Evolutionary conservation across 2,797 vertebrate species (phyloP).

Genomic region (Graptemys geographica): DNA sequence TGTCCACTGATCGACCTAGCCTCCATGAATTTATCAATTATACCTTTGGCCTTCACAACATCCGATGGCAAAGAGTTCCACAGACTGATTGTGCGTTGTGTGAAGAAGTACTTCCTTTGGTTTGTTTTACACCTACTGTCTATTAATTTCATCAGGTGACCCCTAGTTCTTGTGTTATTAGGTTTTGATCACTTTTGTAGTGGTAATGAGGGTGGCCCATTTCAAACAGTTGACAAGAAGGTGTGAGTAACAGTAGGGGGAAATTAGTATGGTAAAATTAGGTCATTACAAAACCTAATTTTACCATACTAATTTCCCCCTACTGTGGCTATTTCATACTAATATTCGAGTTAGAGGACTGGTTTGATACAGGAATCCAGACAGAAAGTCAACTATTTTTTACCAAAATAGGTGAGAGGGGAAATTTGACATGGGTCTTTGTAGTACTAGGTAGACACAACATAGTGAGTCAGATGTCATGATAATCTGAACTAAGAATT

Average conservation of each 20-base stretch:
- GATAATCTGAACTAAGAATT: constrained; percentile 31
- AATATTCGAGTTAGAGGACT: not conserved
- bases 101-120: not conserved
- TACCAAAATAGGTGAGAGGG: not conserved
- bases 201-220: too few species aligned
- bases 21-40: not conserved
- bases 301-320: too few species aligned
- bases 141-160: not conserved
- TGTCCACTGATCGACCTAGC: not conserved
- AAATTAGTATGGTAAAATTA: too few species aligned
- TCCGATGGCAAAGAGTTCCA: not conserved
- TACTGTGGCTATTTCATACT: not conserved
- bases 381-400: not conserved
- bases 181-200: too few species aligned
- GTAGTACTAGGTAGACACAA: constrained; percentile 31
- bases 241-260: too few species aligned
- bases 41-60: not conserved
- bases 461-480: constrained; percentile 35
- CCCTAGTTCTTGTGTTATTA: not conserved
- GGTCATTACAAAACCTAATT: too few species aligned
- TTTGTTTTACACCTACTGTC: not conserved
- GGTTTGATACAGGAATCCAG: not conserved
- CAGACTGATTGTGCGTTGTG: not conserved
- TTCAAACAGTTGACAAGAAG: too few species aligned
- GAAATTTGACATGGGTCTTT: constrained; percentile 35